A percentile compares a stretch with the other conserved stretches of the same genome.
These are phyloP conservation scores for Palythoa heliodiscus DNA, from an alignment of 92 coral and sea anemone species.

Conservation along the genomic window DNA sequence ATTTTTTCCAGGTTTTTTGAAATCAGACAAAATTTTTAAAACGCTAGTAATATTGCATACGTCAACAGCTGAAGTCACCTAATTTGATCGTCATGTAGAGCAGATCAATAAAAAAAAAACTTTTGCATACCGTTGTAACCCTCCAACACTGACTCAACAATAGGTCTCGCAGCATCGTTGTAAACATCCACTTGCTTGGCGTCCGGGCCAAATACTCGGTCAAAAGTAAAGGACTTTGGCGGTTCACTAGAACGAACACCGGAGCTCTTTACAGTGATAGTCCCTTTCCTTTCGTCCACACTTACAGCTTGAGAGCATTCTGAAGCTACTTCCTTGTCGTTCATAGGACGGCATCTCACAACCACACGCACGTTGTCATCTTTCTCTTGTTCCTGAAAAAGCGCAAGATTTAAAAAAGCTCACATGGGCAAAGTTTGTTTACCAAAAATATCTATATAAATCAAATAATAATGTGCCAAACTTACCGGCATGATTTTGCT, in stretches of 20 bases:
- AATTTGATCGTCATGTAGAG: too few species aligned
- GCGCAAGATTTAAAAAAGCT: not conserved
- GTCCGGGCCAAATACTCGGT: conserved; percentile 93
- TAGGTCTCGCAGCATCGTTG: conserved; percentile 98
- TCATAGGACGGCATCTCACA: conserved; percentile 98
- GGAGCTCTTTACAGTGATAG: conserved; percentile 74
- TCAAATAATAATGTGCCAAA: not conserved
- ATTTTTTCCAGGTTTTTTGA: too few species aligned
- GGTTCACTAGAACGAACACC: conserved; percentile 81
- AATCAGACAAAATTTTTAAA: too few species aligned
- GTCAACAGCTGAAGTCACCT: too few species aligned
- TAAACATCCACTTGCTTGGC: conserved; percentile 93
- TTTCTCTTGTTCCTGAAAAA: conserved; percentile 60
- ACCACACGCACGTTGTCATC: conserved; percentile 98
- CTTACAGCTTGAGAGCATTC: conserved; percentile 79
- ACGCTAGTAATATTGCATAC: too few species aligned
- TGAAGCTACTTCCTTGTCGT: conserved; percentile 82
- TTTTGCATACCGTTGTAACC: conserved; percentile 86
- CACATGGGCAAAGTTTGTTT: not conserved
- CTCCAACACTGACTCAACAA: conserved; percentile 91
- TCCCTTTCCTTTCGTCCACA: conserved; percentile 90
- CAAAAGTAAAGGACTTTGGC: conserved; percentile 90
- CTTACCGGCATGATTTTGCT: conserved; percentile 37
- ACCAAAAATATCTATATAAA: not conserved
- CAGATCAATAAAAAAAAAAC: not conserved